Evolutionary conservation across 30 jellyfish, hydroid and myxozoan genomes (phyloP).

Genomic region (Aurelia coerulea): DNA sequence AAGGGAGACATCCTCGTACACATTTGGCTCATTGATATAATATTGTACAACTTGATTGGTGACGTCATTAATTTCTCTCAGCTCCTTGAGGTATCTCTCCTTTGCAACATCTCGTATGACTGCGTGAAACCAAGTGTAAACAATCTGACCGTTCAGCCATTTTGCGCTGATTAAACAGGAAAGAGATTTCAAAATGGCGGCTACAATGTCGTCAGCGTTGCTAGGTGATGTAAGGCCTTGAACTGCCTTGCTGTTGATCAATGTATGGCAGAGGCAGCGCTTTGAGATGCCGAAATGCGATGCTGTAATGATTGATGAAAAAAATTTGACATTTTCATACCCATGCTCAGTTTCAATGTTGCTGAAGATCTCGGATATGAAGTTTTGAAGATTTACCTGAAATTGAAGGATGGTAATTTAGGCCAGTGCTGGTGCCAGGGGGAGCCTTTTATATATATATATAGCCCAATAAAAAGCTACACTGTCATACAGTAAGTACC

Average conservation of each 20-base stretch:
- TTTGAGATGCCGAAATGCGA: slow-evolving; percentile 73
- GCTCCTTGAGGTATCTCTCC: slow-evolving; percentile 33
- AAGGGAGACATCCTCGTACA: background rate
- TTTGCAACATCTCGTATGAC: slow-evolving; percentile 23
- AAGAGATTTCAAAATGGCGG: slow-evolving; percentile 16
- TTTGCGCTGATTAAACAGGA: slow-evolving; percentile 10
- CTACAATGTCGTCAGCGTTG: background rate
- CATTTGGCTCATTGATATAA: slow-evolving; percentile 42
- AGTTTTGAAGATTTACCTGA: slow-evolving; percentile 26
- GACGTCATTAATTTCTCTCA: background rate
- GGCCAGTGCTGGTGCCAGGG: background rate
- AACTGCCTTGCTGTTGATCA: background rate
- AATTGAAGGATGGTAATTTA: background rate
- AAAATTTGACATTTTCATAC: slow-evolving; percentile 10
- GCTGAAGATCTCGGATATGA: slow-evolving; percentile 20
- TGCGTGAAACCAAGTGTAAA: slow-evolving; percentile 45
- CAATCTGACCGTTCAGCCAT: slow-evolving; percentile 48
- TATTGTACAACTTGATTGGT: slow-evolving; percentile 15
- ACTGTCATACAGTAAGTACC: no score
- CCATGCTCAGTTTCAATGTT: slow-evolving; percentile 43
- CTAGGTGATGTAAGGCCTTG: background rate
- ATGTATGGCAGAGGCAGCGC: slow-evolving; percentile 27
- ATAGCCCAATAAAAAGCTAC: no score
- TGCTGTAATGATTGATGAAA: slow-evolving; percentile 39
- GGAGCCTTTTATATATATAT: no score